Evolutionary conservation across 2,888 invertebrate species (phyloP).

Genomic region (Drosophila borealis): DNA sequence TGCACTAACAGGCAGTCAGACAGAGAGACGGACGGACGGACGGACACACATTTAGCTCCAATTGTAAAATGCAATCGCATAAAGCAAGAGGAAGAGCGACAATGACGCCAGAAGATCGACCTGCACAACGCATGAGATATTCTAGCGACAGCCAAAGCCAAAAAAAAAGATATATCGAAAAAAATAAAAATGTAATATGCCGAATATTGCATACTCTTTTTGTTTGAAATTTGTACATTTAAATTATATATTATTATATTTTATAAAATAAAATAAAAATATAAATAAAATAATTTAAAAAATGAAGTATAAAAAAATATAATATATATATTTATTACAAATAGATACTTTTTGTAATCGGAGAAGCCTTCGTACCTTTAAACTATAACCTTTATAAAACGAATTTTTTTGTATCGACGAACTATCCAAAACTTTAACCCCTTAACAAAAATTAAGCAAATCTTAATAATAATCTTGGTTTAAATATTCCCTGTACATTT

Average conservation of each 20-base stretch:
- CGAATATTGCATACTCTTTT: constrained; percentile 20
- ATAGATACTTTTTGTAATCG: no score
- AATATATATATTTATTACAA: no score
- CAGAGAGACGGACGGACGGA: neutral
- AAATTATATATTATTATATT: neutral
- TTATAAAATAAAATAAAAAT: no score
- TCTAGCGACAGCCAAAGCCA: constrained; percentile 7
- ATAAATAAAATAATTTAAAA: no score
- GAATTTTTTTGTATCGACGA: no score
- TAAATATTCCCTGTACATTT: no score
- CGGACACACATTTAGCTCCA: constrained; percentile 25
- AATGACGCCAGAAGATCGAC: constrained; percentile 63
- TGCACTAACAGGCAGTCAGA: constrained; percentile 19
- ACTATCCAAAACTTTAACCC: no score
- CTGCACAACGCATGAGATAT: constrained; percentile 43
- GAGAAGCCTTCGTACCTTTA: no score
- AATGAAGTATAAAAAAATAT: no score
- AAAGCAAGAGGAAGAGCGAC: constrained; percentile 27
- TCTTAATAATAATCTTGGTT: no score
- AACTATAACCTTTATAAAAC: no score
- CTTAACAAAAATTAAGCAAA: no score
- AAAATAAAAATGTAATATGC: neutral
- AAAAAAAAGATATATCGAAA: neutral
- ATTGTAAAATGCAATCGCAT: constrained; percentile 52
- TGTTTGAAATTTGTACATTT: neutral